A percentile compares a stretch with the other conserved stretches of the same genome.
Conservation (phyloP, 2,797 vertebrate genomes). For the Botia almorhae region DNA sequence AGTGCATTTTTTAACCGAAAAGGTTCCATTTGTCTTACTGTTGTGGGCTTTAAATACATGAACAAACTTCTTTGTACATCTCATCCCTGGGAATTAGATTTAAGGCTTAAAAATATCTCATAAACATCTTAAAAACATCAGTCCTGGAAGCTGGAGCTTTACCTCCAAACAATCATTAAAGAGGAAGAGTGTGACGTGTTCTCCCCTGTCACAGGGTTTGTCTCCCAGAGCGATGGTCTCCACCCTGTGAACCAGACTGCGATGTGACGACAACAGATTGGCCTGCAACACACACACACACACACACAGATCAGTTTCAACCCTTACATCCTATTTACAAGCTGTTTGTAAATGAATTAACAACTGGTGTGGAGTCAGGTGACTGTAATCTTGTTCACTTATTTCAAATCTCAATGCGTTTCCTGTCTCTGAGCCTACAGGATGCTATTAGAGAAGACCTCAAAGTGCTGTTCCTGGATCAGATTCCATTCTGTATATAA, state of each 20-base stretch:
- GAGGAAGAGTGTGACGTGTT: conserved; percentile 95
- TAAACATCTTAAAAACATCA: not conserved
- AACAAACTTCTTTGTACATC: too few relatives aligned
- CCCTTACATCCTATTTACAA: not conserved
- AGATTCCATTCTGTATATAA: not conserved
- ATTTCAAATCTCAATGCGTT: conserved; percentile 5
- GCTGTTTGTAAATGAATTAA: not conserved
- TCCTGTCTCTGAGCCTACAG: conserved; percentile 20
- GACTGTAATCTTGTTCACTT: not conserved
- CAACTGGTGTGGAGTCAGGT: not conserved
- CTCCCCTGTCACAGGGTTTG: conserved; percentile 93
- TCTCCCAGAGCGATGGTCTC: conserved; percentile 93
- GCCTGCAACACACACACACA: conserved; percentile 75
- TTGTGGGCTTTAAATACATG: too few relatives aligned
- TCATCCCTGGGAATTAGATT: too few relatives aligned
- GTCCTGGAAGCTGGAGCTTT: conserved; percentile 54
- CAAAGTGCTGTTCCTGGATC: conserved; percentile 31
- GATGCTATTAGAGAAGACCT: not conserved
- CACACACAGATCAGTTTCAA: not conserved
- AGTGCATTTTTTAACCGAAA: too few relatives aligned
- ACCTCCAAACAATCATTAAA: conserved; percentile 99
- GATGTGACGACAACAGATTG: conserved; percentile 95
- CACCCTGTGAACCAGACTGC: conserved; percentile 89
- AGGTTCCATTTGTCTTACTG: too few relatives aligned
- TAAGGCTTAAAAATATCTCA: not conserved